Evolutionary conservation across 2,113 vertebrate genomes (phyloP).

Genomic region (Notarius lentiginosus): DNA sequence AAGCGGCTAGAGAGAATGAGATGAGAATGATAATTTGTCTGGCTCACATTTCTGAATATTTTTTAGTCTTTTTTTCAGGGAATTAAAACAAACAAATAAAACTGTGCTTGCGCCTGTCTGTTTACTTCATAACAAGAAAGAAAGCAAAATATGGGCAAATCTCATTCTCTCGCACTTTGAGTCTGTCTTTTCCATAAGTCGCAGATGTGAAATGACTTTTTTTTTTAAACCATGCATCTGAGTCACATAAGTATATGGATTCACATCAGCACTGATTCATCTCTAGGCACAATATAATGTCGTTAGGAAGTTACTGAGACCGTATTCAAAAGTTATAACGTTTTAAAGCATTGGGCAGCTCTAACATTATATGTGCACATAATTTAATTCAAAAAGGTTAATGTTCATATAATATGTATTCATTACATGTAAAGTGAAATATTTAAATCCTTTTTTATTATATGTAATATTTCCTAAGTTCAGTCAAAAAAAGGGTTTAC

Average conservation of each 20-base stretch:
- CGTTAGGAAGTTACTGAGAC: neutral
- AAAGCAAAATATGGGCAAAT: neutral
- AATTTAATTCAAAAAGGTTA: no score
- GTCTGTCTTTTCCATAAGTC: neutral
- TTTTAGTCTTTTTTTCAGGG: neutral
- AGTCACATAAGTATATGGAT: neutral
- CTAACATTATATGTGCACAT: neutral
- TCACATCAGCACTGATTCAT: neutral
- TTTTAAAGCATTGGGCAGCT: neutral
- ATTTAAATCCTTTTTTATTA: no score
- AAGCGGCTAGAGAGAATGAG: no score
- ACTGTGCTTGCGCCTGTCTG: neutral
- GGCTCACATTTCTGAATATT: neutral
- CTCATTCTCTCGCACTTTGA: neutral
- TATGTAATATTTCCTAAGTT: no score
- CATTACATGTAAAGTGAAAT: no score
- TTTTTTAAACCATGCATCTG: neutral
- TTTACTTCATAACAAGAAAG: neutral
- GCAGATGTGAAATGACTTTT: neutral
- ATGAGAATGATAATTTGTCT: no score
- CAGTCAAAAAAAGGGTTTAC: no score
- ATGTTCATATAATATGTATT: no score
- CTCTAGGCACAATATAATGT: neutral
- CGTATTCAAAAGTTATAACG: neutral
- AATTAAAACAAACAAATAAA: neutral